Conservation (phyloP, 2,113 vertebrate species). For the Hippocampus guttulatus region DNA sequence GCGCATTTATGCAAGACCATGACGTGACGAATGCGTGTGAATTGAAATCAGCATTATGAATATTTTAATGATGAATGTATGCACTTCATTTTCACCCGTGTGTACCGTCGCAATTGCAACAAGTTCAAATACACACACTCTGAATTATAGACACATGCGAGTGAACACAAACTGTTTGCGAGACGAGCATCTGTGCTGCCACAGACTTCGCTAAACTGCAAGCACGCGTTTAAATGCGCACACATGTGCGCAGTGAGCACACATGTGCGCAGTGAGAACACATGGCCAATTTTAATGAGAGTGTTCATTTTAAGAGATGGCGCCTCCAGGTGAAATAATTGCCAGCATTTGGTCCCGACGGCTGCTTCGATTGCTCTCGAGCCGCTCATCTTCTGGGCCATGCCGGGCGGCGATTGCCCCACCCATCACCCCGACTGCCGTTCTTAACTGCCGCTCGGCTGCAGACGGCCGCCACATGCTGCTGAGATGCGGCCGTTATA, state of each 20-base stretch:
- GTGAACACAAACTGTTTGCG: conserved; percentile 22
- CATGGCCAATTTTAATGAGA: conserved; percentile 59
- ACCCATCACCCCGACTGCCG: conserved; percentile 44
- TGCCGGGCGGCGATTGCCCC: conserved; percentile 39
- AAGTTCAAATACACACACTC: conserved; percentile 1
- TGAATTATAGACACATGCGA: conserved; percentile 6
- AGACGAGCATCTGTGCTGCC: conserved; percentile 49
- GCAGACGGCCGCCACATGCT: conserved; percentile 15
- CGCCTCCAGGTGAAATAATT: conserved; percentile 65
- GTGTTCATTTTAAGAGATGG: conserved; percentile 65
- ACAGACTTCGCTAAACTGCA: conserved; percentile 40
- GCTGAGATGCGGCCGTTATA: neutral
- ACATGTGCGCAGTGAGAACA: too few relatives aligned
- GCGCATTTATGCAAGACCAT: neutral
- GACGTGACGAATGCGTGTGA: neutral
- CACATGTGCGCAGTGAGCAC: conserved; percentile 23
- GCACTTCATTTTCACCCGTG: neutral
- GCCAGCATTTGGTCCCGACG: conserved; percentile 56
- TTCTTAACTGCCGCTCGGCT: conserved; percentile 54
- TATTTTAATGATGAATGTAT: neutral
- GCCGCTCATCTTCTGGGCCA: conserved; percentile 59
- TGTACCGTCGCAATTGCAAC: too few relatives aligned
- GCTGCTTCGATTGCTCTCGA: conserved; percentile 59
- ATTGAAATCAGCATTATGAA: neutral
- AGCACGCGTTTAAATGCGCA: conserved; percentile 26